phyloP scores from a whole-genome alignment of 1,140 invertebrate species.

The Drosophila kikkawai region DNA sequence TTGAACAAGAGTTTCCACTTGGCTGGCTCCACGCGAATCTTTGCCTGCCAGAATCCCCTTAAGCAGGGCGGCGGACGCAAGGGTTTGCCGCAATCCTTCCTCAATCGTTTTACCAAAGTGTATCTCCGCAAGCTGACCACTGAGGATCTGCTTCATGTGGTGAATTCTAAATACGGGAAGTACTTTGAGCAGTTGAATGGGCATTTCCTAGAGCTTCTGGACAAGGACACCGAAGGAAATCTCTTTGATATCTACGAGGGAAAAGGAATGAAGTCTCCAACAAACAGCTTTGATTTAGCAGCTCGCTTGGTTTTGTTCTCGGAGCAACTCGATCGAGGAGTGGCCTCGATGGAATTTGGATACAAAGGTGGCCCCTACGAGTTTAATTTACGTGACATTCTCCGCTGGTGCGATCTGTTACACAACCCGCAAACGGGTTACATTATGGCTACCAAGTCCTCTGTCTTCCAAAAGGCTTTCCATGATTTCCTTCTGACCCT shows the following conservation, averaged over 20 bases:
- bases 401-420: conserved; percentile 93
- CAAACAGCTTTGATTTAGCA: conserved; percentile 86
- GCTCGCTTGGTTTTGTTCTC: conserved; percentile 94
- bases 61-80: conserved; percentile 97
- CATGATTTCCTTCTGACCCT: conserved; percentile 69
- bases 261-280: neutral
- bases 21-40: conserved; percentile 92
- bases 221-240: conserved; percentile 15
- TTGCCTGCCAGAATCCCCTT: conserved; percentile 99
- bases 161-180: conserved; percentile 66
- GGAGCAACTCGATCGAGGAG: conserved; percentile 88
- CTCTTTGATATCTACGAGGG: conserved; percentile 60
- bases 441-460: conserved; percentile 7
- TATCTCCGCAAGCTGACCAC: conserved; percentile 93
- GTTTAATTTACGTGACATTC: conserved; percentile 98
- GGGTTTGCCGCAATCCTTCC: conserved; percentile 97
- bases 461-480: conserved; percentile 47
- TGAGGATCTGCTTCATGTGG: conserved; percentile 89
- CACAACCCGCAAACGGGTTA: conserved; percentile 72
- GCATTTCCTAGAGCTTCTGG: conserved; percentile 51
- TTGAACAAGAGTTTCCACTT: conserved; percentile 94
- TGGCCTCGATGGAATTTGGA: conserved; percentile 89
- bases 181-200: conserved; percentile 60
- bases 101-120: conserved; percentile 99
- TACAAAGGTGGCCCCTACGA: conserved; percentile 96